Percentiles rank a stretch among this genome's conserved stretches.
Evolutionary conservation across 2,888 invertebrate species (phyloP).

Genomic region (Parnassius mnemosyne): DNA sequence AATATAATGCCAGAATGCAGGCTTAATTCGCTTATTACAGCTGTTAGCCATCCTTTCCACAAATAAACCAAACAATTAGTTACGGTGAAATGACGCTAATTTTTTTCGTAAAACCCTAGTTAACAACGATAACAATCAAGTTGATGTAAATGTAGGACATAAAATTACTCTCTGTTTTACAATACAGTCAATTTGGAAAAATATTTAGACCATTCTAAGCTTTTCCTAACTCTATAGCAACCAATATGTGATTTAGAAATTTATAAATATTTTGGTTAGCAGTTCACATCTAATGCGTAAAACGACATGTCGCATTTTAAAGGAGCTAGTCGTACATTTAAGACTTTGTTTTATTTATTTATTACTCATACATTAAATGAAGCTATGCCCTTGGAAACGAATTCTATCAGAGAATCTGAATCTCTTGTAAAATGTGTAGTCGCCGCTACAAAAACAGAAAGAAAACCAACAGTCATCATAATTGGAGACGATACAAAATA

Average conservation of each 20-base stretch:
- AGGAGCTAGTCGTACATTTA: neutral
- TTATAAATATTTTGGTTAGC: no score
- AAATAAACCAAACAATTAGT: no score
- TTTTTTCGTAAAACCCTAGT: no score
- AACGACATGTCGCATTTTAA: constrained; percentile 2
- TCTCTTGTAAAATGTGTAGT: constrained; percentile 13
- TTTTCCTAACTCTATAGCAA: neutral
- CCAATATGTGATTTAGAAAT: no score
- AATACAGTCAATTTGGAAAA: no score
- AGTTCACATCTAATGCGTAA: neutral
- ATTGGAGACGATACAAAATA: neutral
- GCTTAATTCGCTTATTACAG: no score
- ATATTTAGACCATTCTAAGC: neutral
- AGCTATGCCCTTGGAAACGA: neutral
- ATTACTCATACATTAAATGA: neutral
- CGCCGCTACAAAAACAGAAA: neutral
- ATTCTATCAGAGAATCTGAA: neutral
- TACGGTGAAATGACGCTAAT: no score
- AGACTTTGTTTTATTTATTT: neutral
- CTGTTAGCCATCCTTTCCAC: no score
- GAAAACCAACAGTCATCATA: constrained; percentile 13
- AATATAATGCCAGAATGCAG: no score
- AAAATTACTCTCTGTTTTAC: no score
- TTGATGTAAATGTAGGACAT: no score
- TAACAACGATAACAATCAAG: no score